Percentiles rank a stretch among this genome's conserved stretches.
These are phyloP conservation scores for Neosilurus mollespiculum DNA, from an alignment of 2,797 vertebrate genomes.

Conservation along the genomic window DNA sequence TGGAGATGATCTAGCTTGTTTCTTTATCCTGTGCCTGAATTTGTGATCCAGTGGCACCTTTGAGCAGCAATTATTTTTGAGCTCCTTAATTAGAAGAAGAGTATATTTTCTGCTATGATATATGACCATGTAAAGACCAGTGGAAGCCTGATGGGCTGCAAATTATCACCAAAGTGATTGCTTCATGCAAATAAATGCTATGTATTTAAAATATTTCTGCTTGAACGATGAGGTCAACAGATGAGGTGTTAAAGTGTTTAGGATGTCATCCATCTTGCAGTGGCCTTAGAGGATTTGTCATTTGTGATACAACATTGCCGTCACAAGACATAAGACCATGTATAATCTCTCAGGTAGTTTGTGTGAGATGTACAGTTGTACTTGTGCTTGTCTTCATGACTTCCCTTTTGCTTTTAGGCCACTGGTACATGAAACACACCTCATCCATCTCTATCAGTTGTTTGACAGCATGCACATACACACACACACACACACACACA, in stretches of 20 bases:
- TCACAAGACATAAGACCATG: background rate
- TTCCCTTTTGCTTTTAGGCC: background rate
- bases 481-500: conserved; percentile 10
- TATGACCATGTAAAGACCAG: background rate
- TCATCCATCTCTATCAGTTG: conserved; percentile 44
- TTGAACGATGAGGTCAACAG: background rate
- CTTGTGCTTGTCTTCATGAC: background rate
- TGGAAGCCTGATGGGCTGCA: background rate
- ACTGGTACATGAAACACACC: conserved; percentile 23
- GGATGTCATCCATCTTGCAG: background rate
- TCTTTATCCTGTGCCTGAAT: background rate
- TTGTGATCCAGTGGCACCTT: background rate
- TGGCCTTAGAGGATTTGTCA: background rate
- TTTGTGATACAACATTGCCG: background rate
- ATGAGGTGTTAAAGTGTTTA: background rate
- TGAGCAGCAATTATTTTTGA: background rate
- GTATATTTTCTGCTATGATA: background rate
- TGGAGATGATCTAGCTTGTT: background rate
- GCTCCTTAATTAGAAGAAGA: background rate
- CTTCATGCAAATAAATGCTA: background rate
- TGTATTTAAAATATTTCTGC: background rate
- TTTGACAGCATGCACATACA: conserved; percentile 12
- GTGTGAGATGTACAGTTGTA: background rate
- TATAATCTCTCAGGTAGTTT: background rate
- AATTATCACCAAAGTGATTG: conserved; percentile 1